Conservation (phyloP, 2,888 invertebrate species). For the Apamea anceps region DNA sequence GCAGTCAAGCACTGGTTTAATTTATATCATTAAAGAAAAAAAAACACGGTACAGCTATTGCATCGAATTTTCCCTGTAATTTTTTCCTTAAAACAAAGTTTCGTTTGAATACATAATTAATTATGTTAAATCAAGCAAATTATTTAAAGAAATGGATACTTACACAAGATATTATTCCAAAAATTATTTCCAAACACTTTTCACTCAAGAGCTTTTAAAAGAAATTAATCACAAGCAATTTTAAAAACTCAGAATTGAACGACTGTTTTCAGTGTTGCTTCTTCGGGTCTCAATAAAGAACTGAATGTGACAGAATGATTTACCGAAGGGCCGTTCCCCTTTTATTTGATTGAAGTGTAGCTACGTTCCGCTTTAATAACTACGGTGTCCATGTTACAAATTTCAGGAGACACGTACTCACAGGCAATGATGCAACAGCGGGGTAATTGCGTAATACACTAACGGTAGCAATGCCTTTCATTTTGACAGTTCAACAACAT, state of each 20-base stretch:
- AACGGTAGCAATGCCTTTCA: neutral
- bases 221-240: neutral
- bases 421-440: neutral
- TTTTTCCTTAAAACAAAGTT: neutral
- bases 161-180: constrained; percentile 5
- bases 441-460: neutral
- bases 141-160: neutral
- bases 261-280: neutral
- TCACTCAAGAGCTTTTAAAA: constrained; percentile 4
- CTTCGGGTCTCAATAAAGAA: neutral
- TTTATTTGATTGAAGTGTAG: constrained; percentile 10
- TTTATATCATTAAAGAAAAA: no score
- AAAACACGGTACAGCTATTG: no score
- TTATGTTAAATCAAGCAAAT: neutral
- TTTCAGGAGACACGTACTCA: neutral
- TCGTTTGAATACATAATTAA: neutral
- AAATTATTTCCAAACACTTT: neutral
- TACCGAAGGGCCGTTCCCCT: neutral
- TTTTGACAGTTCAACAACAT: neutral
- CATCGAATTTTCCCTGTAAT: neutral
- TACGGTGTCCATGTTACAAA: constrained; percentile 2
- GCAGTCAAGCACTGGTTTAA: no score
- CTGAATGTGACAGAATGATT: constrained; percentile 14
- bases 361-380: constrained; percentile 4
- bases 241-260: neutral